Conservation (phyloP, 2,797 vertebrate genomes). For the Podarcis lilfordi region DNA sequence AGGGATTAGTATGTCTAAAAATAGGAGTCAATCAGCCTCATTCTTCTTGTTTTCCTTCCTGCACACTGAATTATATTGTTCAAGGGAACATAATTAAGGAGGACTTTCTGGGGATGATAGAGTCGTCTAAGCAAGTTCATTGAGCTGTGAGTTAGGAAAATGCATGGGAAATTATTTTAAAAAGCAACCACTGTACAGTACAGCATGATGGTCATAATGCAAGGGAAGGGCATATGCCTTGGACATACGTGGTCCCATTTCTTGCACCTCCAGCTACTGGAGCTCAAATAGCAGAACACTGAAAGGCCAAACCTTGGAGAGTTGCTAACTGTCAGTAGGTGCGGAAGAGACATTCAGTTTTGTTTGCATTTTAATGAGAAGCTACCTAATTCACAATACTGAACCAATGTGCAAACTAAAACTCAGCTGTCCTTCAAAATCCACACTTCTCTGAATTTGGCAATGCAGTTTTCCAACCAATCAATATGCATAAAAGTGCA, state of each 20-base stretch:
- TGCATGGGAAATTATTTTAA: slow-evolving; percentile 21
- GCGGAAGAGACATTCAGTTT: too few relatives aligned
- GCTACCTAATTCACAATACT: too few relatives aligned
- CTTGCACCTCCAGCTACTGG: background rate
- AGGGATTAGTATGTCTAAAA: slow-evolving; percentile 32
- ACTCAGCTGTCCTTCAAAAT: too few relatives aligned
- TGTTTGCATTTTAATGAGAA: too few relatives aligned
- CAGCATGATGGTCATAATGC: background rate
- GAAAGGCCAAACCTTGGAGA: background rate
- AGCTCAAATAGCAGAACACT: background rate
- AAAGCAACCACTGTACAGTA: slow-evolving; percentile 35
- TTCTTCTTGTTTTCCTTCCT: slow-evolving; percentile 21
- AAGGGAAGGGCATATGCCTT: background rate
- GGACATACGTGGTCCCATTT: too few relatives aligned
- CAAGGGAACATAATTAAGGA: slow-evolving; percentile 31
- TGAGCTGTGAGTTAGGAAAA: slow-evolving; percentile 11
- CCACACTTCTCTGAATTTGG: too few relatives aligned
- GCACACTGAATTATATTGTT: slow-evolving; percentile 7
- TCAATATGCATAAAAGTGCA: too few relatives aligned
- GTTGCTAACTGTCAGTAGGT: too few relatives aligned
- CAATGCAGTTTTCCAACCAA: too few relatives aligned
- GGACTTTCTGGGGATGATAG: background rate
- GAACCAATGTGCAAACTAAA: too few relatives aligned
- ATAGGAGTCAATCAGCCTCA: slow-evolving; percentile 8
- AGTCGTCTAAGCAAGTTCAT: slow-evolving; percentile 15